A percentile compares a stretch with the other conserved stretches of the same genome.
These are phyloP conservation scores for Phrynosoma blainvillii DNA, from an alignment of 2,113 vertebrate species.

Conservation along the genomic window DNA sequence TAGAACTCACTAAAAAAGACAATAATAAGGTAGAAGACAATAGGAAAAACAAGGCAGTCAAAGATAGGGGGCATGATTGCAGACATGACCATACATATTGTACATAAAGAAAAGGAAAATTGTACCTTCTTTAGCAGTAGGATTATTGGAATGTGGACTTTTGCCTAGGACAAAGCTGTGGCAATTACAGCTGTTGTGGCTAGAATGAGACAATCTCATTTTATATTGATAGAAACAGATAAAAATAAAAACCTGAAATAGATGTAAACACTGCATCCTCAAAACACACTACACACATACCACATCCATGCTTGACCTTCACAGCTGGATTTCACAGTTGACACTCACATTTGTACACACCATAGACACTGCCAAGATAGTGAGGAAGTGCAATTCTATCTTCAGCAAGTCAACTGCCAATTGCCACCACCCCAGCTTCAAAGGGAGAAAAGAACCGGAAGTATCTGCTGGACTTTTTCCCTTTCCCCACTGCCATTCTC, in stretches of 20 bases:
- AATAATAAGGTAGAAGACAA: no score
- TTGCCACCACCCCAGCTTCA: no score
- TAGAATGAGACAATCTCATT: background rate
- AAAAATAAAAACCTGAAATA: constrained; percentile 23
- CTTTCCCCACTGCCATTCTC: no score
- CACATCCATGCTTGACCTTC: constrained; percentile 21
- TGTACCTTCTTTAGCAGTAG: background rate
- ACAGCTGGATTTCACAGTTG: background rate
- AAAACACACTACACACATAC: no score
- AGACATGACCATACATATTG: background rate
- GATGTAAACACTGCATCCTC: background rate
- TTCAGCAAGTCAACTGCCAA: constrained; percentile 31
- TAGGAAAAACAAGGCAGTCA: no score
- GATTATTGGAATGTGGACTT: background rate
- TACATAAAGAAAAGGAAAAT: background rate
- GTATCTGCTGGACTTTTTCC: no score
- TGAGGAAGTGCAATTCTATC: constrained; percentile 21
- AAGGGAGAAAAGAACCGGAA: no score
- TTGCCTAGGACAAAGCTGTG: no score
- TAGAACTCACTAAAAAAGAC: no score
- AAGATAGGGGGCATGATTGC: no score
- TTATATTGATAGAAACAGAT: background rate
- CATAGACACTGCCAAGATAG: constrained; percentile 23
- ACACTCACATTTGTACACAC: constrained; percentile 19
- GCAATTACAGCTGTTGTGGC: background rate